Conservation (phyloP, 2,113 vertebrate species). For the Neoarius graeffei region DNA sequence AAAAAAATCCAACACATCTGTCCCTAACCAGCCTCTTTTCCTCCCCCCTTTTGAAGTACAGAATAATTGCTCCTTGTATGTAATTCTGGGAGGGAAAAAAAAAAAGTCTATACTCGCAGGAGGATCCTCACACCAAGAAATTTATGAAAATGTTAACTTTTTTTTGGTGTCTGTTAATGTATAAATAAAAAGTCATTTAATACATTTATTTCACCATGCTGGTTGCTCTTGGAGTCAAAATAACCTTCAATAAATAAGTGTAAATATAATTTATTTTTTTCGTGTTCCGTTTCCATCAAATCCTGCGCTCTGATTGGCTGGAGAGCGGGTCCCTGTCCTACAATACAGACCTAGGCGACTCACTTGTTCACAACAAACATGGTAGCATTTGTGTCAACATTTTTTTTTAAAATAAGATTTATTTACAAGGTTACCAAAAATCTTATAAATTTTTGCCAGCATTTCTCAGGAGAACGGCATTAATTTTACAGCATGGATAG, state of each 20-base stretch:
- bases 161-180: neutral
- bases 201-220: neutral
- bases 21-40: neutral
- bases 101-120: neutral
- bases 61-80: neutral
- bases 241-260: neutral
- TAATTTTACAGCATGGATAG: too few species aligned
- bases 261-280: neutral
- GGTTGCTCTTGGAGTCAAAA: neutral
- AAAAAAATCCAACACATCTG: neutral
- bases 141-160: neutral
- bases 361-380: too few species aligned
- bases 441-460: too few species aligned
- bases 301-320: too few species aligned
- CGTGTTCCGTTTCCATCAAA: too few species aligned
- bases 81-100: neutral
- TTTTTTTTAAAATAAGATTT: too few species aligned
- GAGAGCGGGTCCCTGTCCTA: too few species aligned
- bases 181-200: neutral
- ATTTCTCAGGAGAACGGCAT: too few species aligned
- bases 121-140: neutral
- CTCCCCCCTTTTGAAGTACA: too few species aligned
- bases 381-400: too few species aligned
- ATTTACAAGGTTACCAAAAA: too few species aligned
- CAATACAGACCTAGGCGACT: too few species aligned